Conservation (phyloP, 2,888 invertebrate genomes). For the Oscheius sp. region DNA sequence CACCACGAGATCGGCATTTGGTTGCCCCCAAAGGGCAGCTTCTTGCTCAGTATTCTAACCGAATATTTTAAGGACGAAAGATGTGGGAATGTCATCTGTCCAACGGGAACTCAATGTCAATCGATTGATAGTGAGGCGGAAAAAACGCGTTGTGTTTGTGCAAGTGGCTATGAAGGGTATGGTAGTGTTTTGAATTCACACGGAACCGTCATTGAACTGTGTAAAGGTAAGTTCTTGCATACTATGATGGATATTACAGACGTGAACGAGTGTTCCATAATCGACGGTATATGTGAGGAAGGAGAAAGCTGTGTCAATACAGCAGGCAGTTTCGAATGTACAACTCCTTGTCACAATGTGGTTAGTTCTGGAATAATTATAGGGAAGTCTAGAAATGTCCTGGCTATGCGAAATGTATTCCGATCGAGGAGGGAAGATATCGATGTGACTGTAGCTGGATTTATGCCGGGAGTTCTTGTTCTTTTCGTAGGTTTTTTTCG, state of each 20-base stretch:
- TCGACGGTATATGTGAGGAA: not conserved
- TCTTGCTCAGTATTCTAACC: not conserved
- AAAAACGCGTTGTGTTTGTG: slow-evolving; percentile 17
- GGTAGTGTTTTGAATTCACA: not conserved
- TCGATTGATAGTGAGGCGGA: slow-evolving; percentile 11
- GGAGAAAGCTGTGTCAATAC: slow-evolving; percentile 15
- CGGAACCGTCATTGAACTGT: slow-evolving; percentile 3
- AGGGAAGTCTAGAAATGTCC: slow-evolving; percentile 8
- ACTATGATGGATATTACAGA: not conserved
- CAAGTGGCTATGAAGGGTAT: slow-evolving; percentile 16
- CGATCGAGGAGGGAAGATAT: not conserved
- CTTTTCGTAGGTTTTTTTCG: slow-evolving; percentile 13
- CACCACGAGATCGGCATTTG: slow-evolving; percentile 37
- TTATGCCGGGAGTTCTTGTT: slow-evolving; percentile 23
- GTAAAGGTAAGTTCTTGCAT: slow-evolving; percentile 9
- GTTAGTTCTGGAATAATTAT: not conserved
- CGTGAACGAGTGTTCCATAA: slow-evolving; percentile 9
- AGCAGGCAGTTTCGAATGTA: slow-evolving; percentile 13
- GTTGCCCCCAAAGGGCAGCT: not conserved
- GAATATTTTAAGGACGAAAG: slow-evolving; percentile 26
- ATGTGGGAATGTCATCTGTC: slow-evolving; percentile 14
- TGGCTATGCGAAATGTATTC: slow-evolving; percentile 13
- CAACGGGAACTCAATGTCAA: slow-evolving; percentile 5
- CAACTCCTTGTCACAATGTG: slow-evolving; percentile 11
- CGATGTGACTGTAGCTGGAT: slow-evolving; percentile 27